phyloP scores from a whole-genome alignment of 1,140 invertebrate genomes.

The Sminthurides bifidus region DNA sequence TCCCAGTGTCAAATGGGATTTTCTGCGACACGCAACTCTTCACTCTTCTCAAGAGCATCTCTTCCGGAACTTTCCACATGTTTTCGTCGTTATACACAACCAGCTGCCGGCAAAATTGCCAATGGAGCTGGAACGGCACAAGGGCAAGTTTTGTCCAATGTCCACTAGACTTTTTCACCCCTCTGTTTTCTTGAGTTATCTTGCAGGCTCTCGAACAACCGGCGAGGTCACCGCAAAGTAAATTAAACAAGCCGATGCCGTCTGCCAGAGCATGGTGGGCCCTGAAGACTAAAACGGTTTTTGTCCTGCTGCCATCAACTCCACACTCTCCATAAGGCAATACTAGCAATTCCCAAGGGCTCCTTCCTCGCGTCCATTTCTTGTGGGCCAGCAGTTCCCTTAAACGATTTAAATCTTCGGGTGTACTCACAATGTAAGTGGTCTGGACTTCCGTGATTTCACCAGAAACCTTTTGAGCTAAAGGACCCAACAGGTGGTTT shows the following conservation, averaged over 20 bases:
- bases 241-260: neutral
- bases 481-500: neutral
- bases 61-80: neutral
- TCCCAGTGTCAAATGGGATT: neutral
- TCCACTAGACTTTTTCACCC: too few relatives aligned
- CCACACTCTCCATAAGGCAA: neutral
- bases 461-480: neutral
- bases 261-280: neutral
- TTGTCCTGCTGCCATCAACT: neutral
- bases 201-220: too few relatives aligned
- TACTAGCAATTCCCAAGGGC: slow-evolving; percentile 8
- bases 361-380: neutral
- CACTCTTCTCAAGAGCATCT: neutral
- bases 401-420: neutral
- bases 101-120: neutral
- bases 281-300: neutral
- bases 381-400: neutral
- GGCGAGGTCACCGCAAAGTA: too few relatives aligned
- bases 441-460: neutral
- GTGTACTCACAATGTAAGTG: neutral
- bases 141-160: too few relatives aligned
- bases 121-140: neutral
- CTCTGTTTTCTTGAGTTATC: too few relatives aligned
- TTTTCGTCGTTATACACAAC: neutral
- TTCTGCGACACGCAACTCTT: neutral